Evolutionary conservation across 2,797 vertebrate species (phyloP).

Genomic region (Xiphorhynchus erythropygius): DNA sequence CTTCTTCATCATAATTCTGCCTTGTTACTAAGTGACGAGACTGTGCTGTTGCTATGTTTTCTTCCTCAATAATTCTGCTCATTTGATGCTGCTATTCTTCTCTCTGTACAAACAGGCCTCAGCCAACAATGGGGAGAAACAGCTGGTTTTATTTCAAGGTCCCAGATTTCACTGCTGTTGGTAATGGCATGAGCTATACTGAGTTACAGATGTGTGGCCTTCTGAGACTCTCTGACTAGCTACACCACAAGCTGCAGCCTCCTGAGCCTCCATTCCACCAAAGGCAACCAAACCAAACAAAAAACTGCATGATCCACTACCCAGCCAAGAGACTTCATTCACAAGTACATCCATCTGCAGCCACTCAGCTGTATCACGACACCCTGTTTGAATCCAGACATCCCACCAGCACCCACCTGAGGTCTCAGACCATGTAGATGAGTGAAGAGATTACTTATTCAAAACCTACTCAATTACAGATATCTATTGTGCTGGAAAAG

Average conservation of each 20-base stretch:
- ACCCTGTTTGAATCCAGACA: not conserved
- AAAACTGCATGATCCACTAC: not conserved
- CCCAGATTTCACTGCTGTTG: not conserved
- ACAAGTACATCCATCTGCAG: not conserved
- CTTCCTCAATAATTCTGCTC: not conserved
- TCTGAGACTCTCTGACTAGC: not conserved
- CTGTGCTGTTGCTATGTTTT: conserved; percentile 44
- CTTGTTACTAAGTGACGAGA: not conserved
- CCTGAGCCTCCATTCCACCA: not conserved
- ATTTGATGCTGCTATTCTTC: conserved; percentile 22
- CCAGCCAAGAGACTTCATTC: not conserved
- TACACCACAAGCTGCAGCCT: not conserved
- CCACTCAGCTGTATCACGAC: accelerated
- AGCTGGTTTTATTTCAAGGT: conserved; percentile 2
- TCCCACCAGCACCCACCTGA: not conserved
- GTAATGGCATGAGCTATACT: not conserved
- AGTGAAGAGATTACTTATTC: not conserved
- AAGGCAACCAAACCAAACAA: not conserved
- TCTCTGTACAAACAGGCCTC: not conserved
- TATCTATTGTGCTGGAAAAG: not conserved
- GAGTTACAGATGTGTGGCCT: not conserved
- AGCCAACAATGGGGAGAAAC: not conserved
- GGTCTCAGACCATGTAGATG: not conserved
- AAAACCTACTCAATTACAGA: not conserved
- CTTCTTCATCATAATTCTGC: not conserved